These are phyloP conservation scores for Chalcis sispes DNA, from an alignment of 2,888 invertebrate species.

Conservation along the genomic window DNA sequence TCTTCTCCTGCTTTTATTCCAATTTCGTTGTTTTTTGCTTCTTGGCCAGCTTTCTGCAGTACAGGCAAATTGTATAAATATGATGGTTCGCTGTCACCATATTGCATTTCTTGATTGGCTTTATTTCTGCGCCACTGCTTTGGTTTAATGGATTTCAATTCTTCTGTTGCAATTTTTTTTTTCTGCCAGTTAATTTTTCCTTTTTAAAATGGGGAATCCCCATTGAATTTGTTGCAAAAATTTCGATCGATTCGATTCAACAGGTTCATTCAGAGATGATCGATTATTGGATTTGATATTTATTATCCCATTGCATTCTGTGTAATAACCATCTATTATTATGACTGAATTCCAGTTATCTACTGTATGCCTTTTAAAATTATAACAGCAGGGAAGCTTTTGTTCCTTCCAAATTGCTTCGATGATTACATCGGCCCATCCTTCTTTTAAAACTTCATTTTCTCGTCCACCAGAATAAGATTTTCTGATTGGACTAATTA, in stretches of 20 bases:
- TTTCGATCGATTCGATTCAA: background rate
- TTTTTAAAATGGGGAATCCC: slow-evolving; percentile 14
- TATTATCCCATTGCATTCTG: background rate
- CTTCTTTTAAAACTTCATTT: background rate
- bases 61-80: background rate
- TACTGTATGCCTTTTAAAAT: slow-evolving; percentile 11
- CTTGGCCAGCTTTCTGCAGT: slow-evolving; percentile 6
- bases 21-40: slow-evolving; percentile 1
- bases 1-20: background rate
- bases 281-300: background rate
- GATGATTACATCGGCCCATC: slow-evolving; percentile 10
- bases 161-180: background rate
- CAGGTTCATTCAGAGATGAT: background rate
- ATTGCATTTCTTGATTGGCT: background rate
- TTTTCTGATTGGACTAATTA: too few relatives aligned
- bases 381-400: slow-evolving; percentile 27
- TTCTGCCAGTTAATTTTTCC: background rate
- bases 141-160: slow-evolving; percentile 3
- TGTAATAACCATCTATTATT: slow-evolving; percentile 3
- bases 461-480: background rate
- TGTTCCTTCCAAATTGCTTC: background rate
- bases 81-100: slow-evolving; percentile 17
- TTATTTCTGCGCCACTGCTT: slow-evolving; percentile 9
- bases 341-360: background rate
- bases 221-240: background rate